Base-by-base conservation (phyloP, 2,113 vertebrate genomes). In the Ellobius talpinus region DNA sequence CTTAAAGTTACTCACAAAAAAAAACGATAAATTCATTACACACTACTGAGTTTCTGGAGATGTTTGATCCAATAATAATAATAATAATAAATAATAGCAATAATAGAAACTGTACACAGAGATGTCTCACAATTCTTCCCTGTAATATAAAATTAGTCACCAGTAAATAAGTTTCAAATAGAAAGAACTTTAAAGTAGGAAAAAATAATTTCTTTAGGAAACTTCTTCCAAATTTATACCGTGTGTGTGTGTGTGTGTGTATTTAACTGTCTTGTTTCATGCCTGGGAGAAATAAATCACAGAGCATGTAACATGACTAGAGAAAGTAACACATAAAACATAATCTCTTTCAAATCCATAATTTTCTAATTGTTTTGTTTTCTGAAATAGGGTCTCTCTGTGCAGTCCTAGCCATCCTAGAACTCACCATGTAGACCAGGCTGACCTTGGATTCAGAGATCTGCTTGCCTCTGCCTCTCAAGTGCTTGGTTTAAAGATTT, bases 51-150 rank as follows among this genome's bases (percentile, higher is more conserved):
- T 74, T 97, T 94, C 42, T 93, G 77, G 70, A 93, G 96, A 87
- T 93, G 87, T 92, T 97, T 97, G 74, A 91, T 84, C 19, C 73
- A 79, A 45, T 65, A 50, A 6, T 87, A 77, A 78, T 61, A 84
- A 84, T 24, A 72, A 82, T 63, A 86, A 88, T 55, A 82, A 86
- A 88, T 55, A 82, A 81, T 77, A 73, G 52, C 42, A 86, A 86
- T 58, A 95, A 91, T 63, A 82, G n/a, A 31, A 39, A 29, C 42
- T 39, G 2, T 89, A 42, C 65, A 52, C n/a, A 65, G 58, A n/a
- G 84, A 72, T 93, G 65, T 31, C 36, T 88, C 52, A 42, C 39
- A 66, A 6, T 81, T 50, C 50, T 95, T 87, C 66, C 39, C 86
- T 92, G 3, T 94, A 94, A 96, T 33, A 81, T 87, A 36, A 68